Percentiles rank a stretch among this genome's conserved stretches.
Conservation (phyloP, 2,888 invertebrate species). For the Cosmopolites sordidus region DNA sequence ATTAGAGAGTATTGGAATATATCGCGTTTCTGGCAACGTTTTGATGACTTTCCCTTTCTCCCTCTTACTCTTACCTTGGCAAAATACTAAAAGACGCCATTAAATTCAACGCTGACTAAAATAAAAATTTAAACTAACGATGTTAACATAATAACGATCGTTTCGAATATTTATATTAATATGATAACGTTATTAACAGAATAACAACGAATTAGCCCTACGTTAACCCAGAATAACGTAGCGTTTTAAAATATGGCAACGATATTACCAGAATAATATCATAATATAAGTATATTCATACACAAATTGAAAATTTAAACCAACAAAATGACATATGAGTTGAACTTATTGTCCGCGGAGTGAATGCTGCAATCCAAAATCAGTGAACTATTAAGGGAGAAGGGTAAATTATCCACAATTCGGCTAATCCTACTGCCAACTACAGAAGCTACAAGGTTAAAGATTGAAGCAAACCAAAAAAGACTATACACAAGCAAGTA, state of each 20-base stretch:
- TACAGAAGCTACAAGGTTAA: conserved; percentile 27
- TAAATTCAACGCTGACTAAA: background rate
- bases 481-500: conserved; percentile 37
- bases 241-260: background rate
- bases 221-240: conserved; percentile 17
- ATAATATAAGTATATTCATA: no score
- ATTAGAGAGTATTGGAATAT: background rate
- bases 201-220: conserved; percentile 15
- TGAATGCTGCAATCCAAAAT: no score
- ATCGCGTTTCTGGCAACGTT: conserved; percentile 35
- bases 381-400: conserved; percentile 31
- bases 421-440: conserved; percentile 32
- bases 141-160: conserved; percentile 22
- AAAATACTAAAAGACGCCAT: conserved; percentile 19
- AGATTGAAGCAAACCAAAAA: conserved; percentile 32
- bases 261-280: conserved; percentile 16
- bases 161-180: conserved; percentile 5
- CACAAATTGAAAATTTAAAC: background rate
- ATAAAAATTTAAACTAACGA: background rate
- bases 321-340: no score
- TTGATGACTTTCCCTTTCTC: conserved; percentile 44
- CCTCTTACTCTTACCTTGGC: conserved; percentile 47
- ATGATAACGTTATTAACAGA: conserved; percentile 13
- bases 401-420: conserved; percentile 30
- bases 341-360: no score